Evolutionary conservation across 1,140 invertebrate species (phyloP).

Genomic region (Trachymyrmex septentrionalis): DNA sequence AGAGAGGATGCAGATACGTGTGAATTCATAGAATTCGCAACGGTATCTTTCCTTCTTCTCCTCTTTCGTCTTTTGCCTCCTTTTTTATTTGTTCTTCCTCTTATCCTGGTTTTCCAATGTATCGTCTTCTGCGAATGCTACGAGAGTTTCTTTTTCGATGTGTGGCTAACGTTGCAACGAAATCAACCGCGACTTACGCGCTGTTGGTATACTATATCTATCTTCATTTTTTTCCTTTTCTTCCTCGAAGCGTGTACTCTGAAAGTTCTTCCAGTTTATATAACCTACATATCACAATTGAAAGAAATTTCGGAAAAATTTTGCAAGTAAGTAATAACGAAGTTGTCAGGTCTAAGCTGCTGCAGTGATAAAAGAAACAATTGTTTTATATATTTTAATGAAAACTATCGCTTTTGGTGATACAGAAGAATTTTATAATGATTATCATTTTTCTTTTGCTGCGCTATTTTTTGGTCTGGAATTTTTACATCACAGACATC

Average conservation of each 20-base stretch:
- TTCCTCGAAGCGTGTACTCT: background rate
- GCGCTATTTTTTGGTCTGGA: background rate
- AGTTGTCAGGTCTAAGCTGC: background rate
- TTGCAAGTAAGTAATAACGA: background rate
- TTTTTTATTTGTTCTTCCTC: constrained; percentile 38
- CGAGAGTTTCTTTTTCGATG: constrained; percentile 59
- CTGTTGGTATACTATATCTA: constrained; percentile 6
- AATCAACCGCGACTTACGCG: constrained; percentile 38
- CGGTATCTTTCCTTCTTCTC: constrained; percentile 25
- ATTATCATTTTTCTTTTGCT: background rate
- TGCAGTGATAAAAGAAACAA: background rate
- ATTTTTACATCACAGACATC: background rate
- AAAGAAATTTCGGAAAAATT: constrained; percentile 33
- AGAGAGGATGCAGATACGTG: constrained; percentile 12
- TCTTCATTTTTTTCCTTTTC: background rate
- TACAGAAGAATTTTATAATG: background rate
- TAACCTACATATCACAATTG: constrained; percentile 41
- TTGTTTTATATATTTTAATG: background rate
- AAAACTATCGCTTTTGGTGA: background rate
- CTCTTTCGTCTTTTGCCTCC: background rate
- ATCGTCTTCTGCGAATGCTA: constrained; percentile 53
- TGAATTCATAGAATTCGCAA: constrained; percentile 52
- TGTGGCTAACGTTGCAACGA: constrained; percentile 36
- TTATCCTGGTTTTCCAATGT: constrained; percentile 65
- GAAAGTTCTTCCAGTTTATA: constrained; percentile 10